Conservation (phyloP, 2,797 vertebrate species). For the Astyanax mexicanus region DNA sequence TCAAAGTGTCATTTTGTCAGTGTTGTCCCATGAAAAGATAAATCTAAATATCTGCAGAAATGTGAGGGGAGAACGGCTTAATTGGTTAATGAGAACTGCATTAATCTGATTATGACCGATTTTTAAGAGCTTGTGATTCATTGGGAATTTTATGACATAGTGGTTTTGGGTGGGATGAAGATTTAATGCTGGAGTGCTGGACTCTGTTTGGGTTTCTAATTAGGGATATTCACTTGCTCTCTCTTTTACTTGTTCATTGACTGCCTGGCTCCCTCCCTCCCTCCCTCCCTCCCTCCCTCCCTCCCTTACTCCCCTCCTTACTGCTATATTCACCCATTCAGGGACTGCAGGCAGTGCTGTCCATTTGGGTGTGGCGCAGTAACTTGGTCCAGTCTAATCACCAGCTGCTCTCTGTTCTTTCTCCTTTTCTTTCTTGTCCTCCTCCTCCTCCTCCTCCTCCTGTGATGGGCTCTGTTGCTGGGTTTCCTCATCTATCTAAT, state of each 20-base stretch:
- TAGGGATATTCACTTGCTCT: background rate
- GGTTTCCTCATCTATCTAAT: conserved; percentile 14
- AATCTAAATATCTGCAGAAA: too few relatives aligned
- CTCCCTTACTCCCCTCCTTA: background rate
- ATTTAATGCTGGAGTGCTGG: too few relatives aligned
- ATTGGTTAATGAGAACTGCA: too few relatives aligned
- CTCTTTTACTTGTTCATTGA: too few relatives aligned
- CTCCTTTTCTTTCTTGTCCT: background rate
- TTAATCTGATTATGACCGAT: too few relatives aligned
- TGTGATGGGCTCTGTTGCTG: background rate
- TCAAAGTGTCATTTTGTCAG: too few relatives aligned
- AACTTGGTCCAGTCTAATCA: background rate
- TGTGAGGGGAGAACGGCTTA: too few relatives aligned
- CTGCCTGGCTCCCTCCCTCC: background rate
- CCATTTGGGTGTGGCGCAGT: conserved; percentile 22
- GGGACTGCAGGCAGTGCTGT: conserved; percentile 8
- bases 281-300: background rate
- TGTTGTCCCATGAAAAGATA: too few relatives aligned
- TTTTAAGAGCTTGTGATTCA: too few relatives aligned
- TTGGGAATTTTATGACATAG: background rate
- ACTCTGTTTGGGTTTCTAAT: background rate
- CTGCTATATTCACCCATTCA: background rate
- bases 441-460: background rate
- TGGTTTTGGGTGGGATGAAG: background rate
- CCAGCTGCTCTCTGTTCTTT: background rate